Base-by-base conservation (phyloP, 2,113 vertebrate species). In the Epinephelus lanceolatus region DNA sequence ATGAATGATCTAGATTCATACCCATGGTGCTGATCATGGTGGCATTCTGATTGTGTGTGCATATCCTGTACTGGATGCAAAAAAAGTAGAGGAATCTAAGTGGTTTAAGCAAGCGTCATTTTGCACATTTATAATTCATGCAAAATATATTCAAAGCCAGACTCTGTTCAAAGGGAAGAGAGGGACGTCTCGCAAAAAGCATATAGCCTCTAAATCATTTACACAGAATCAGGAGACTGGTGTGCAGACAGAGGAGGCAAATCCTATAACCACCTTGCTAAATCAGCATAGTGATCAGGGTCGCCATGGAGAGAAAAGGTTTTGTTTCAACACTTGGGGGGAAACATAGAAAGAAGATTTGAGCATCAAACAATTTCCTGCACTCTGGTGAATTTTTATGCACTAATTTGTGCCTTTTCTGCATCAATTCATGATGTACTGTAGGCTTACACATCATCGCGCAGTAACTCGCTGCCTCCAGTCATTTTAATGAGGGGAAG, bases 91-190 rank as follows among this genome's bases (percentile, higher is more conserved):
- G 6, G 21, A 42, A 84, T 77, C 14, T 23, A 19, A 49, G 30
- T 42, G 78, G 47, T 84, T 84, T 49, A 78, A 57, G 80, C 47
- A 53, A 42, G 17, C 47, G 52, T 17, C 1, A 49, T 75, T 80
- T 68, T 63, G 19, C 25, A 45, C 42, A 85, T 90, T 71, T 62
- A 85, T 87, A 81, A 81, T 87, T 87, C 62, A 86, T 76, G 25
- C 15, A 23, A 59, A 84, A 42, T 57, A 71, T 79, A 79, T 81
- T 87, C 37, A 87, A 71, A 81, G 60, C 47, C 7, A 65, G 61
- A 59, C 40, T 72, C 37, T 86, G 70, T 81, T 75, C 19, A 81
- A 57, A 49, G 15, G 18, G 45, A 69, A 21, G 45, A 69, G 21
- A 65, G 52, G 45, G 47, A 57, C 25, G 57, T 82, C 57, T 79